Base-by-base conservation (phyloP, 2,888 invertebrate species). In the Drosophila macrospina region DNA sequence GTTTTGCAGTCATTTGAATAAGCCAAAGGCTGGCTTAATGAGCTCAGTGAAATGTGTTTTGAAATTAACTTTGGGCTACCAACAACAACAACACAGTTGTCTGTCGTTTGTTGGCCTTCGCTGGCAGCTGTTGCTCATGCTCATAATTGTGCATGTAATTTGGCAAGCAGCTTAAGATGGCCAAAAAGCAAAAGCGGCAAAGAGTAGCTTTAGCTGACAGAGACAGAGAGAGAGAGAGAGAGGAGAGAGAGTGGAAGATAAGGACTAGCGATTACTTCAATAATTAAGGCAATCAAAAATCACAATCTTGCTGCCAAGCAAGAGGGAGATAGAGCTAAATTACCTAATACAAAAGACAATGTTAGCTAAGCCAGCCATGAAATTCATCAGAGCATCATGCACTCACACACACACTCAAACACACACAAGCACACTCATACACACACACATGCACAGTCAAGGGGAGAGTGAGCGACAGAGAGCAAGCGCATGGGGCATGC, bases 41-140 rank as follows among this genome's bases (percentile, higher is more conserved):
- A 78, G 81, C 81, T 86, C 71, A 68, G 67, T 57, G 66, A 78
- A 84, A 84, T 86, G 87, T 84, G 62, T 74, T 74, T 80, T 74
- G 62, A 86, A 84, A 82, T 82, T 86, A 86, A 82, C 81, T 81
- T 67, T 68, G 42, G 55, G 55, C 64, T 56, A 70, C 64, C 55
- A 39, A 63, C 57, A 39, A 63, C 57, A 39, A 54, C 42, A 45
- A 45, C 20, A 20, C 20, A 39, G 61, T 50, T 47, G 48, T 28
- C 52, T 56, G 37, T 8, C 28, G 42, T 13, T 36, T 32, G 20
- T 41, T 15, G 57, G 67, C 68, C 63, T 64, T 67, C 61, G 34
- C 48, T 74, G 74, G 57, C 81, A 81, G 84, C 81, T 84, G 81
- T 77, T 80, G 80, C 74, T 68, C 69, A 70, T 47, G 59, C 56